Conservation (phyloP, 92 coral and sea anemone genomes). For the Epizoanthus stellaris region DNA sequence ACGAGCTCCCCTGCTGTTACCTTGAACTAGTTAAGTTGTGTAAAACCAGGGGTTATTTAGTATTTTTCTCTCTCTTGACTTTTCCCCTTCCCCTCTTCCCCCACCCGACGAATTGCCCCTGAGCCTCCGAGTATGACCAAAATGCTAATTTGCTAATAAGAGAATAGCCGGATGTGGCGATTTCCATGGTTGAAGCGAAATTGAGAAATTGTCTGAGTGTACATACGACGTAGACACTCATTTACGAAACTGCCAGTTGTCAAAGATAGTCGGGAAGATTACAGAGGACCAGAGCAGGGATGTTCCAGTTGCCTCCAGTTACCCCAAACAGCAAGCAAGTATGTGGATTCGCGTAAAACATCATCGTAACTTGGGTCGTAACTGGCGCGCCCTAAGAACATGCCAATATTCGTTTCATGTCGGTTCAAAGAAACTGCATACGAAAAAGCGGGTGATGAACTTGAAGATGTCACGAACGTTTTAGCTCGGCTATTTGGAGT, state of each 20-base stretch:
- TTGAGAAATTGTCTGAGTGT: background rate
- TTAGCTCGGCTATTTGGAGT: no score
- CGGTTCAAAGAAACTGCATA: background rate
- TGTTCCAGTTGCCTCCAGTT: background rate
- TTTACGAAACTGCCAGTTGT: background rate
- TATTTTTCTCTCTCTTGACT: no score
- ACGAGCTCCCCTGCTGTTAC: no score
- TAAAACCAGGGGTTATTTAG: no score
- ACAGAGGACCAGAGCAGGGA: background rate
- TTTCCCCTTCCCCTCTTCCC: no score
- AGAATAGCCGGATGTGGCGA: background rate
- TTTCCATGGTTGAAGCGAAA: background rate
- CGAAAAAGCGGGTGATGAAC: no score
- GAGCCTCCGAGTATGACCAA: no score
- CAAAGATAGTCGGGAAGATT: background rate
- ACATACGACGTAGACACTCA: background rate
- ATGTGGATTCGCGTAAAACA: constrained; percentile 59
- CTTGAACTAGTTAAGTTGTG: no score
- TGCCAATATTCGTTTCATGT: constrained; percentile 52
- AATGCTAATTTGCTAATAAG: background rate
- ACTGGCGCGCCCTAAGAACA: constrained; percentile 56
- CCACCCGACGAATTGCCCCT: no score
- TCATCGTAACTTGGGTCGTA: constrained; percentile 53
- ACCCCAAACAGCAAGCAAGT: constrained; percentile 9
- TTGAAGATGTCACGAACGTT: no score